phyloP scores from a whole-genome alignment of 2,888 invertebrate species.

The Apotomis betuletana region DNA sequence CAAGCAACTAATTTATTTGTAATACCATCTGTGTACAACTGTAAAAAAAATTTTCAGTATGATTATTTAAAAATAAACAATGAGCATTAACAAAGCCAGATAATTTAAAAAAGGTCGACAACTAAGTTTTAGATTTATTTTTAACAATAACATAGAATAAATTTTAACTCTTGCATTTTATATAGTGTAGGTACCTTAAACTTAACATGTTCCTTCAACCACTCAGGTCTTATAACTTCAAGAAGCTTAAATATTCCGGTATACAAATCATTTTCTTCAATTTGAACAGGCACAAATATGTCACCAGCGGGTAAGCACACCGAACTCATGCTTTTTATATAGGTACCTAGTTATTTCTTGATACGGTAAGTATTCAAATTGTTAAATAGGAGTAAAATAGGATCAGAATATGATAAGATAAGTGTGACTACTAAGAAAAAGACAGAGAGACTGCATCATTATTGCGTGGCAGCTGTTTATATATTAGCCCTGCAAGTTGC shows the following conservation, averaged over 20 bases:
- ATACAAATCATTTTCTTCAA: conserved; percentile 87
- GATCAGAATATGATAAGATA: conserved; percentile 18
- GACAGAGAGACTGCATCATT: conserved; percentile 26
- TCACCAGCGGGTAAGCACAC: conserved; percentile 64
- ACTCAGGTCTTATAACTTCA: conserved; percentile 86
- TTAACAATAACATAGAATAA: conserved; percentile 4
- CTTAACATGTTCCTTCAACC: conserved; percentile 81
- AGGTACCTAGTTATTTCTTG: background rate
- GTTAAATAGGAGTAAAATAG: conserved; percentile 8
- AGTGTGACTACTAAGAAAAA: conserved; percentile 11
- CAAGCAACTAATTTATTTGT: conserved; percentile 96
- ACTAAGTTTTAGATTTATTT: background rate
- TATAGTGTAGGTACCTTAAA: conserved; percentile 49
- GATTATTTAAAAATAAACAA: background rate
- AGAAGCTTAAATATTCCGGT: conserved; percentile 87
- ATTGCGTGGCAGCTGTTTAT: conserved; percentile 26
- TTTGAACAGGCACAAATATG: conserved; percentile 82
- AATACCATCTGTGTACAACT: conserved; percentile 97
- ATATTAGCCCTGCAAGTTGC: conserved; percentile 24
- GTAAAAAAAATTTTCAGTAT: conserved; percentile 47
- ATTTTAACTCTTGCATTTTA: conserved; percentile 85
- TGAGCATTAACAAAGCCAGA: too few species aligned
- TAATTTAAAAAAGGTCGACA: too few species aligned
- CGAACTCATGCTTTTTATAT: conserved; percentile 58
- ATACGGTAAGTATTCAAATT: background rate